Percentiles rank a stretch among this genome's conserved stretches.
Conservation (phyloP, 2,888 invertebrate genomes). For the Leptopilina drosophilae region DNA sequence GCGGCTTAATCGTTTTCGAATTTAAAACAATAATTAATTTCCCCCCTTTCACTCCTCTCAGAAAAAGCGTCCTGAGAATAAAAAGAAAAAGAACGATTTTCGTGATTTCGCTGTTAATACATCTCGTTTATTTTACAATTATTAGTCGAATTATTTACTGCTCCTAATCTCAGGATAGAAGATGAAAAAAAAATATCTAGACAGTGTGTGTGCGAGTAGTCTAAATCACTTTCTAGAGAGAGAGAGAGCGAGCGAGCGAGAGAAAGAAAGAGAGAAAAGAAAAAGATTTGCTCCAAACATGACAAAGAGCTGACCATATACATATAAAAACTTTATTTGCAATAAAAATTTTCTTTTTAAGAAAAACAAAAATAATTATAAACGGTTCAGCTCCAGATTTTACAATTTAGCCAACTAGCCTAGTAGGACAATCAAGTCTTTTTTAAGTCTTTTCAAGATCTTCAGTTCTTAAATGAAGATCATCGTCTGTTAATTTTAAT, state of each 20-base stretch:
- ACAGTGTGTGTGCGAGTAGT: constrained; percentile 22
- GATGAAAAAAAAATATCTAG: neutral
- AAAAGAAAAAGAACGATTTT: constrained; percentile 16
- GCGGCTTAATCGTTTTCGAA: constrained; percentile 42
- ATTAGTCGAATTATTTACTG: constrained; percentile 26
- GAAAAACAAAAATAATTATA: no score
- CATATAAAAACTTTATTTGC: constrained; percentile 17
- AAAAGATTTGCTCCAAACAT: constrained; percentile 8
- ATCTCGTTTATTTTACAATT: constrained; percentile 30
- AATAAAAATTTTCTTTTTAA: neutral
- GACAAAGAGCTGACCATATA: constrained; percentile 4
- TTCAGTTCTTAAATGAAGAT: no score
- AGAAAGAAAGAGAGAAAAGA: no score
- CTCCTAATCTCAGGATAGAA: constrained; percentile 40
- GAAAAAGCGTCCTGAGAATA: neutral
- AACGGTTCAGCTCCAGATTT: constrained; percentile 18
- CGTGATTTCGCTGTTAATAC: neutral
- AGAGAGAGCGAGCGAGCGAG: no score
- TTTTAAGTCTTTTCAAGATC: neutral
- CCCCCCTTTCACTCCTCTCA: neutral
- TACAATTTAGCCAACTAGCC: constrained; percentile 18
- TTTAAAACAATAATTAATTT: neutral
- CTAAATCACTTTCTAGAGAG: constrained; percentile 13
- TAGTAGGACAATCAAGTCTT: constrained; percentile 48
- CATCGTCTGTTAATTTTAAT: no score